phyloP scores from a whole-genome alignment of 2,888 invertebrate species.

The Tipula vernalis region DNA sequence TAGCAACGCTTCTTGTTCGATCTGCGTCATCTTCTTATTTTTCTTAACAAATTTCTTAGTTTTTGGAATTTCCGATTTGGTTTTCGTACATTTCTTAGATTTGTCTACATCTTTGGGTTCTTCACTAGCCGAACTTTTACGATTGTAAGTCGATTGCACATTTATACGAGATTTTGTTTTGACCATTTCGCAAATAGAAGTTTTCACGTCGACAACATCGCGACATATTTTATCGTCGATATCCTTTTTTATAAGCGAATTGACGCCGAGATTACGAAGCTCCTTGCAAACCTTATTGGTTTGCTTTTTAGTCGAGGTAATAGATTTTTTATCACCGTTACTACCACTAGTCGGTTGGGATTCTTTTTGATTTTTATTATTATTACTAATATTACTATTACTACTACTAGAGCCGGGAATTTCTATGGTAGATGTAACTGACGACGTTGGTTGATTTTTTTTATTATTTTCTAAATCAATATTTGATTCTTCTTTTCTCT shows the following conservation, averaged over 20 bases:
- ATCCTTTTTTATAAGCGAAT: not conserved
- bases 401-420: not conserved
- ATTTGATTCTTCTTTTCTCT: not conserved
- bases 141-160: not conserved
- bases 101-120: constrained; percentile 11
- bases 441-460: not conserved
- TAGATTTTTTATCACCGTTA: not conserved
- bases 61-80: not conserved
- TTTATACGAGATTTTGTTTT: constrained; percentile 31
- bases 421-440: not conserved
- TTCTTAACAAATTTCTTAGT: not conserved
- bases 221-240: constrained; percentile 12
- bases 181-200: constrained; percentile 36
- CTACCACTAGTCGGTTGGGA: not conserved
- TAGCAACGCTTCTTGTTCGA: not conserved
- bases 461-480: not conserved
- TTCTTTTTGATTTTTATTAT: not conserved
- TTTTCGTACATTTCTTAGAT: not conserved
- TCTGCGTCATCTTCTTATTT: not conserved
- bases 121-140: not conserved
- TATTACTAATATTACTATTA: not conserved
- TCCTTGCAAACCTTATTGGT: constrained; percentile 7
- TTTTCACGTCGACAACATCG: constrained; percentile 29
- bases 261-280: constrained; percentile 7
- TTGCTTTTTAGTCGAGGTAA: not conserved